phyloP scores from a whole-genome alignment of 2,888 invertebrate species.

The Amphipoea lucens region DNA sequence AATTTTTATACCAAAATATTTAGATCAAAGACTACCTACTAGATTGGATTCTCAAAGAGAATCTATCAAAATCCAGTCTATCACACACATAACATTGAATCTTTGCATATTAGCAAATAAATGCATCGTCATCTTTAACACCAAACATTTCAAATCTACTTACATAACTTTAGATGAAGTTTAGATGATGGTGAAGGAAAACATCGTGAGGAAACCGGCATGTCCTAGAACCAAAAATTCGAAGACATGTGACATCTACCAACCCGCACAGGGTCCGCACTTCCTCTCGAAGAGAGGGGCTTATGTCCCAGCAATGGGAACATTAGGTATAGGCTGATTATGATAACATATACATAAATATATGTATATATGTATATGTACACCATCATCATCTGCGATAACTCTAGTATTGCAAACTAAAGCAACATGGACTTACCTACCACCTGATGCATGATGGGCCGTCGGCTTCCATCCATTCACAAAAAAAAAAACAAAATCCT shows the following conservation, averaged over 20 bases:
- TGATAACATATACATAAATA: no score
- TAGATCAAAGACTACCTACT: neutral
- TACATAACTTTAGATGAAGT: no score
- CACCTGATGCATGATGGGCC: no score
- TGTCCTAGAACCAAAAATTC: no score
- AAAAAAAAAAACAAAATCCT: neutral
- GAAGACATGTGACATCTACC: no score
- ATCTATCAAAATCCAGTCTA: neutral
- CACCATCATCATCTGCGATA: neutral
- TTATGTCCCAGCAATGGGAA: no score
- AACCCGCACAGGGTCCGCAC: no score
- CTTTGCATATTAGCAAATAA: neutral
- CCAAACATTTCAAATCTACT: neutral
- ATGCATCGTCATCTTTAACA: neutral
- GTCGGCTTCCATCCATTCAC: neutral
- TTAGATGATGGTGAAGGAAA: no score
- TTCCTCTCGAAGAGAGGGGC: no score
- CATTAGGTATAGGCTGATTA: no score
- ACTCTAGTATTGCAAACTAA: neutral
- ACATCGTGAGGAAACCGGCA: no score
- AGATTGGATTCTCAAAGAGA: neutral
- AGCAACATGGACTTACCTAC: neutral
- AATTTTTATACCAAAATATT: neutral
- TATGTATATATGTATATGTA: neutral
- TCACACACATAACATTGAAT: neutral